Base-by-base conservation (phyloP, 2,888 invertebrate genomes). In the Pollenia labialis region DNA sequence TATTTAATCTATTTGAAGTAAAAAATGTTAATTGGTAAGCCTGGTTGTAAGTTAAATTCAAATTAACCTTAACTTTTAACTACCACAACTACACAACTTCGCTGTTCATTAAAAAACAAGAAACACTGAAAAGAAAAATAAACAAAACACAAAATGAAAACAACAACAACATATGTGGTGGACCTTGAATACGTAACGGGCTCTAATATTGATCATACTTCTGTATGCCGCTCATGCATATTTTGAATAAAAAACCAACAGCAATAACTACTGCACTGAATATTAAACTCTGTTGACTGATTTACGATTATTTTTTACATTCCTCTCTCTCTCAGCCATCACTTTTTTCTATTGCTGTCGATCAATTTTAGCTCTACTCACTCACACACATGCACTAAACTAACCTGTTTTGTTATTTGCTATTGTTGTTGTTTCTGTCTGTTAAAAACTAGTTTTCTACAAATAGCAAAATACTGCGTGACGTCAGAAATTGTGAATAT, bases 131-230 rank as follows among this genome's bases (percentile, higher is more conserved):
- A 32, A 68, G 11, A n/a, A 50, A 64, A 58, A 40, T 9, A 60
- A 16, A 71, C 11, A 62, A 66, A 79, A 68, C 69, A 83, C 18
- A 81, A 56, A 56, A 71, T 8, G 1, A 23, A 14, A 23, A 77
- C 52, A 75, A 56, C 42, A 77, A 64, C 44, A 44, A 71, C 16
- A 58, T 79, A 69, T 85, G 84, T 88, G 77, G 85, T 85, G 87
- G 88, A 89, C 89, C 89, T 89, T 89, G 89, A 89, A 88, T 88
- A 89, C 88, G 87, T 89, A 89, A 89, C 89, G 89, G 32, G 89
- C 89, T 88, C 82, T 82, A 88, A 77, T 50, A 85, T 50, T 64
- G 79, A 80, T 77, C 77, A 69, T 68, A 79, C 74, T 82, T 79
- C 50, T 75, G 69, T 71, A 82, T 82, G 79, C 82, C 56, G 64